phyloP scores from a whole-genome alignment of 2,888 invertebrate species.

The Kuschelorhynchus macadamiae region DNA sequence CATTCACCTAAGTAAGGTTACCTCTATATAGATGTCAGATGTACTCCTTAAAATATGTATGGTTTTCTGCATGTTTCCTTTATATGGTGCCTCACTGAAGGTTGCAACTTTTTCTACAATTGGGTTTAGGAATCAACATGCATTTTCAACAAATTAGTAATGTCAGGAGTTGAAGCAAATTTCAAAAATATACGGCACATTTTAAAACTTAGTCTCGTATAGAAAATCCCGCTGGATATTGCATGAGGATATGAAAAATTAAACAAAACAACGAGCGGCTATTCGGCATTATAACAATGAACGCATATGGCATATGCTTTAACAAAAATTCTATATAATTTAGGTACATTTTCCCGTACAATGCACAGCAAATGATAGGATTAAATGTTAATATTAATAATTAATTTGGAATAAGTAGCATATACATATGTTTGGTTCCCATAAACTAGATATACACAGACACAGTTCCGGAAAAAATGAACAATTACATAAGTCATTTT shows the following conservation, averaged over 20 bases:
- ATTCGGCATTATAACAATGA: constrained; percentile 62
- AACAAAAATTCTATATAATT: constrained; percentile 69
- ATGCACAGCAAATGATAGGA: constrained; percentile 69
- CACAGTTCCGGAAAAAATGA: constrained; percentile 42
- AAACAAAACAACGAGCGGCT: constrained; percentile 59
- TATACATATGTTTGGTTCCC: constrained; percentile 68
- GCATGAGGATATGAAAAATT: constrained; percentile 61
- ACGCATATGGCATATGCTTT: constrained; percentile 66
- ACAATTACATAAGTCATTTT: constrained; percentile 44
- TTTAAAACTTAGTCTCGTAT: no score
- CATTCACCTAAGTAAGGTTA: no score
- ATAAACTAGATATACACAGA: constrained; percentile 58
- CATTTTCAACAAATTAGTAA: no score
- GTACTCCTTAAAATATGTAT: no score
- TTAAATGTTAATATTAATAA: constrained; percentile 68
- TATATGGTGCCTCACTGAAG: no score
- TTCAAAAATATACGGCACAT: no score
- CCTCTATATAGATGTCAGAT: no score
- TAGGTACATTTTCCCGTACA: constrained; percentile 68
- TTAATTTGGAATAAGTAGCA: constrained; percentile 67
- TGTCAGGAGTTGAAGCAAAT: no score
- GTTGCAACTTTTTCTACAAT: no score
- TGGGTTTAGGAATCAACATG: no score
- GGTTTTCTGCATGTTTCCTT: no score
- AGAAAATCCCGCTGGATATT: constrained; percentile 46